Conservation (phyloP, 2,888 invertebrate genomes). For the Aporophyla nigra region DNA sequence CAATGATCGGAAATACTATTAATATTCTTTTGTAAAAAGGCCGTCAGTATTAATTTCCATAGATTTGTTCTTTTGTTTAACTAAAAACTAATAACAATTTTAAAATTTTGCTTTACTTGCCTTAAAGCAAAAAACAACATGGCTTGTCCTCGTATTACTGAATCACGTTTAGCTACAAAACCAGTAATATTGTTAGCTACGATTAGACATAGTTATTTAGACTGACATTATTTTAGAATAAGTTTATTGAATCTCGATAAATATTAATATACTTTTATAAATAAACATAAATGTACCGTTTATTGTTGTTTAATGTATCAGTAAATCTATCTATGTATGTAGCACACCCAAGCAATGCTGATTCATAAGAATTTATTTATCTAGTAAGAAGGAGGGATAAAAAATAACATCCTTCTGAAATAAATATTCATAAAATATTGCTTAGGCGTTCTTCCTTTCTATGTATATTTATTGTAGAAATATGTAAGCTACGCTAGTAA, state of each 20-base stretch:
- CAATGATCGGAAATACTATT: slow-evolving; percentile 10
- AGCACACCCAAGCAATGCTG: background rate
- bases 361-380: background rate
- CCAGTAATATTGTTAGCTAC: slow-evolving; percentile 49
- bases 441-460: background rate
- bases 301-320: slow-evolving; percentile 38
- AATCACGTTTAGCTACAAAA: slow-evolving; percentile 23
- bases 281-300: slow-evolving; percentile 66
- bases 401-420: background rate
- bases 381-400: background rate
- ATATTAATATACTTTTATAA: slow-evolving; percentile 68
- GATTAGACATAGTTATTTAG: slow-evolving; percentile 70
- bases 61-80: slow-evolving; percentile 26
- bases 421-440: slow-evolving; percentile 6
- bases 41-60: slow-evolving; percentile 59
- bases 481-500: slow-evolving; percentile 33
- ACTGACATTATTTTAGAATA: slow-evolving; percentile 75
- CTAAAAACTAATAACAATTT: slow-evolving; percentile 15
- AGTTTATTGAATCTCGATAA: slow-evolving; percentile 70
- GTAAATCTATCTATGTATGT: background rate
- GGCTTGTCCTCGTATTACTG: slow-evolving; percentile 15
- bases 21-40: slow-evolving; percentile 35
- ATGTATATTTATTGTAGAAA: slow-evolving; percentile 10
- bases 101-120: slow-evolving; percentile 29
- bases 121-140: slow-evolving; percentile 22